Conservation (phyloP, 2,113 vertebrate species). For the Melanocharis versteri region DNA sequence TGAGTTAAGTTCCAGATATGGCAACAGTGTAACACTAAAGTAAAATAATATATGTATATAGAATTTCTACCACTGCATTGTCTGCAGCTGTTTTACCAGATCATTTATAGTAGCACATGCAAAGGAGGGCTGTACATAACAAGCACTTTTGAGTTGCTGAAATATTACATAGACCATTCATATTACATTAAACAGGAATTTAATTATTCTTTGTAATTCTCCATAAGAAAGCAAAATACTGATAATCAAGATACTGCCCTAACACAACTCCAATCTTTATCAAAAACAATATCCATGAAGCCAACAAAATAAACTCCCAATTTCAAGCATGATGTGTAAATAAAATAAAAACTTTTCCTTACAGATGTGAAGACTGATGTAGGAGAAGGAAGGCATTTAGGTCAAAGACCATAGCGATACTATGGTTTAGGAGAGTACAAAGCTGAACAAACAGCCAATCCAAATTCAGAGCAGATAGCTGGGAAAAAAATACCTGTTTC, state of each 20-base stretch:
- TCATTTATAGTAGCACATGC: neutral
- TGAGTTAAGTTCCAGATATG: neutral
- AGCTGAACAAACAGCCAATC: neutral
- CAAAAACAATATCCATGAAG: neutral
- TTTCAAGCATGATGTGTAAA: neutral
- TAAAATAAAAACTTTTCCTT: neutral
- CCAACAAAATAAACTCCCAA: neutral
- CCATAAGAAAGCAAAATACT: neutral
- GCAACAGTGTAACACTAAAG: neutral
- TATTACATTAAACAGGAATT: neutral
- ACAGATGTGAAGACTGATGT: neutral
- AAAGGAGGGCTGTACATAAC: neutral
- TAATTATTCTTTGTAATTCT: too few species aligned
- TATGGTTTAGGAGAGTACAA: neutral
- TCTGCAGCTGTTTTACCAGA: neutral
- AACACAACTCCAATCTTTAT: neutral
- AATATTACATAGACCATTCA: neutral
- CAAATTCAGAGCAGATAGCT: neutral
- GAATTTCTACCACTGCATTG: neutral
- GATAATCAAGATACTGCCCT: neutral
- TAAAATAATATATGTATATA: neutral
- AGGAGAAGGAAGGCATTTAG: neutral
- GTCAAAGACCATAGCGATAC: neutral
- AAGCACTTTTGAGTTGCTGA: neutral
- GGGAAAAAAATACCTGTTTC: neutral